Base-by-base conservation (phyloP, 2,113 vertebrate genomes). In the Lampris megalopsis region DNA sequence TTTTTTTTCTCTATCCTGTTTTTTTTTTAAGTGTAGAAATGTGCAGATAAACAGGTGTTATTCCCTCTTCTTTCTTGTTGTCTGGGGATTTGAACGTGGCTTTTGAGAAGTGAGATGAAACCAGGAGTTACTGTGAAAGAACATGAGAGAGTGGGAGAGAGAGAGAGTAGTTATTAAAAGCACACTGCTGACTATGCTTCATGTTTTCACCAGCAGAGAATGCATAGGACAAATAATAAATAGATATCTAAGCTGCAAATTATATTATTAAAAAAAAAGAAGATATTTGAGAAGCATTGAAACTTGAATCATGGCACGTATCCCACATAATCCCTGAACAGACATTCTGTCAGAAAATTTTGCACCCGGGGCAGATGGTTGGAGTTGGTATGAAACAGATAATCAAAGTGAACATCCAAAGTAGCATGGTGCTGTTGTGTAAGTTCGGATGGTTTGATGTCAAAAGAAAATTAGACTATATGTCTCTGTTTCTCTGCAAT, bases 111-210 rank as follows among this genome's bases (percentile, higher is more conserved):
- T 58, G 73, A 84, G 85, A 83, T 70, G 87, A 88, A 86, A 79
- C 86, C 85, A 79, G 79, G 88, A 85, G 91, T 93, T 80, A 91
- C 94, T 94, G 90, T 66, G 83, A 83, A 78, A 87, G 81, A 89
- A 87, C 84, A 82, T 86, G 63, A 89, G 60, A 82, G 58, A 73
- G 63, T 72, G 53, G 79, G 74, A 73, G 80, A 89, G 49, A 69
- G 40, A 77, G 77, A 81, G 76, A 80, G 68, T 56, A 84, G 73
- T 77, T 86, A 89, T 91, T 90, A 91, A 71, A 90, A 68, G 60
- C 63, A 68, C 68, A 84, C 68, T 75, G 67, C 74, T 85, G 63
- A 61, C 54, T 59, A 53, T 3, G 43, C 6, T 58, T 67, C n/a
- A 5, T 80, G 78, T 79, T 82, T 83, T 69, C 78, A 68, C 70